Evolutionary conservation across 1,140 invertebrate genomes (phyloP).

Genomic region (Helicoverpa zea): DNA sequence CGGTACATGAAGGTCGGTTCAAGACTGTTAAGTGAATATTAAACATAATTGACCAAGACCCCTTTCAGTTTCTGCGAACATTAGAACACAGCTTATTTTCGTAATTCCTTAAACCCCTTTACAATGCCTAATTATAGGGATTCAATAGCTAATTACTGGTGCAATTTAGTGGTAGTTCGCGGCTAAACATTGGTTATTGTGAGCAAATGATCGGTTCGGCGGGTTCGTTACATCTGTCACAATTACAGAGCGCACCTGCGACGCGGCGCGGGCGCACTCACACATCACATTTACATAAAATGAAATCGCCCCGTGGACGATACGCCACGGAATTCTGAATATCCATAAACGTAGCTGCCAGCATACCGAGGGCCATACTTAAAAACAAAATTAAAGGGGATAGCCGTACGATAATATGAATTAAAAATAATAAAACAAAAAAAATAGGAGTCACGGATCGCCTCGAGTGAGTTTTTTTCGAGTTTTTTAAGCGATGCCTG

Average conservation of each 20-base stretch:
- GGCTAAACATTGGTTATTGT: conserved; percentile 48
- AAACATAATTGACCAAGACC: too few relatives aligned
- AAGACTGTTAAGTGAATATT: too few relatives aligned
- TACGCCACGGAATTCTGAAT: conserved; percentile 83
- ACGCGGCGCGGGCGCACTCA: conserved; percentile 34
- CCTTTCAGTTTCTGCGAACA: not conserved
- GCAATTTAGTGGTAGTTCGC: conserved; percentile 42
- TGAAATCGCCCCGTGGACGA: conserved; percentile 76
- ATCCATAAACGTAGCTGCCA: conserved; percentile 85
- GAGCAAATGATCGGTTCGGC: conserved; percentile 43
- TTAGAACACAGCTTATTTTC: not conserved
- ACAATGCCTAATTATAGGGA: conserved; percentile 31
- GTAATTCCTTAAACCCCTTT: conserved; percentile 9
- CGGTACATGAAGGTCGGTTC: too few relatives aligned
- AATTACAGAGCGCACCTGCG: conserved; percentile 78
- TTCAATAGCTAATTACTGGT: conserved; percentile 36
- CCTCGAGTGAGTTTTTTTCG: conserved; percentile 79
- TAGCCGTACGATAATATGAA: conserved; percentile 86
- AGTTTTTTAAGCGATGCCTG: conserved; percentile 77
- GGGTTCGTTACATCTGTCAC: conserved; percentile 73
- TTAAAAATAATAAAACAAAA: conserved; percentile 87
- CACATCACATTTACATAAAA: conserved; percentile 80
- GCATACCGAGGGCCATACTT: conserved; percentile 84
- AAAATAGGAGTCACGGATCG: conserved; percentile 86
- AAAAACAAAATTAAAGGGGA: conserved; percentile 87